phyloP scores from a whole-genome alignment of 2,113 vertebrate genomes.

The human (Homo sapiens) region DNA sequence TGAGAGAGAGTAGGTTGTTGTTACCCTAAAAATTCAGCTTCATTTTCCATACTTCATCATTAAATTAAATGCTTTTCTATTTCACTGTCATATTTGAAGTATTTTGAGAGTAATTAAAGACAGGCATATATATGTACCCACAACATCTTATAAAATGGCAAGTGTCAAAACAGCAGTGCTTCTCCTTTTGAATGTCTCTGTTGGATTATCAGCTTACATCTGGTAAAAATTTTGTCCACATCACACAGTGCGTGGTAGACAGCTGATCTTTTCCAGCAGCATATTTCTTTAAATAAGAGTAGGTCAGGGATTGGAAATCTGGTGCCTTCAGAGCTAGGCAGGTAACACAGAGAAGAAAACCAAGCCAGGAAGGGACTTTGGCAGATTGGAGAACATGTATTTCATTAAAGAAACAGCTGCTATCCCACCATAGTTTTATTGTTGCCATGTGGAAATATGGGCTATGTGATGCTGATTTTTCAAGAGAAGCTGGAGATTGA shows the following conservation, averaged over 20 bases:
- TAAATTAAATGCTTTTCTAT: slow-evolving; percentile 2
- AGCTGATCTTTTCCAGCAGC: slow-evolving; percentile 1
- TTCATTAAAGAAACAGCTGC: slow-evolving; percentile 18
- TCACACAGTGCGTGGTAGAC: not conserved
- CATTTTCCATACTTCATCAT: not conserved
- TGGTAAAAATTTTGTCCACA: not conserved
- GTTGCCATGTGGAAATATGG: not conserved
- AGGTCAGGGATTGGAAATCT: not conserved
- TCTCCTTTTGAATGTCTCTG: not conserved
- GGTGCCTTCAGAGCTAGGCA: slow-evolving; percentile 6
- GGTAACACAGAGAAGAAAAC: not conserved
- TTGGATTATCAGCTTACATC: not conserved
- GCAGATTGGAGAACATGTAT: not conserved
- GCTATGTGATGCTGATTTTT: not conserved
- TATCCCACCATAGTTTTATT: not conserved
- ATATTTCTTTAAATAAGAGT: slow-evolving; percentile 46
- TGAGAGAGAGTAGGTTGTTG: not conserved
- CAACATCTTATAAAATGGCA: not conserved
- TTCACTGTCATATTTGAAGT: not conserved
- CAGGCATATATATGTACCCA: not conserved
- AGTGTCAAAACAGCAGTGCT: not conserved
- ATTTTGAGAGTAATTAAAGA: not conserved
- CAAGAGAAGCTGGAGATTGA: slow-evolving; percentile 21
- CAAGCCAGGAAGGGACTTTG: not conserved
- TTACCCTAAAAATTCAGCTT: not conserved